These are phyloP conservation scores for Synanthedon myopaeformis DNA, from an alignment of 2,888 invertebrate species.

Conservation along the genomic window DNA sequence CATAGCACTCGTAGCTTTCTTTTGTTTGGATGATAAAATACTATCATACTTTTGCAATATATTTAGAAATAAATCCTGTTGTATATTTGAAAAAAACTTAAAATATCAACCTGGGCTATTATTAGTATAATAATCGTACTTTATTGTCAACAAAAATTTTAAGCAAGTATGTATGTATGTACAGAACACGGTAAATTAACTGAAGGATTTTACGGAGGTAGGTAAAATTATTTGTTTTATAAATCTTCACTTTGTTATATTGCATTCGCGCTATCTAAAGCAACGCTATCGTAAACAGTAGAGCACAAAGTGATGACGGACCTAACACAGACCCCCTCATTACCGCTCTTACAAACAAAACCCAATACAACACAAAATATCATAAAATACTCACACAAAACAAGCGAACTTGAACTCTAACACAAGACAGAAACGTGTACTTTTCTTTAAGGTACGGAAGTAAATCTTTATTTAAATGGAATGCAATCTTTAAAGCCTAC, in stretches of 20 bases:
- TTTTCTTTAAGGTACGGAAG: slow-evolving; percentile 10
- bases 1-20: slow-evolving; percentile 2
- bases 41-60: slow-evolving; percentile 1
- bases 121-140: too few relatives aligned
- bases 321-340: slow-evolving; percentile 51
- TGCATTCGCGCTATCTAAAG: slow-evolving; percentile 26
- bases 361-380: slow-evolving; percentile 39
- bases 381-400: slow-evolving; percentile 30
- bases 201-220: not conserved
- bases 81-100: slow-evolving; percentile 2
- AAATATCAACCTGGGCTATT: not conserved
- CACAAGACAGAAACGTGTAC: slow-evolving; percentile 5
- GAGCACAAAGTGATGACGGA: slow-evolving; percentile 47
- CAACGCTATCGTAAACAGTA: slow-evolving; percentile 44
- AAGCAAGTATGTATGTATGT: too few relatives aligned
- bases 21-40: slow-evolving; percentile 2
- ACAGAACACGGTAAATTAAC: not conserved
- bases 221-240: not conserved
- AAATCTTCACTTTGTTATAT: not conserved
- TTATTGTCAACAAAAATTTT: too few relatives aligned
- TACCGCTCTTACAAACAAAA: slow-evolving; percentile 49
- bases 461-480: slow-evolving; percentile 30
- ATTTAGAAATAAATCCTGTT: slow-evolving; percentile 2
- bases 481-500: slow-evolving; percentile 52
- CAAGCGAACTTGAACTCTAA: slow-evolving; percentile 25